Conservation (phyloP, 2,888 invertebrate genomes). For the Stegana nigrithorax region DNA sequence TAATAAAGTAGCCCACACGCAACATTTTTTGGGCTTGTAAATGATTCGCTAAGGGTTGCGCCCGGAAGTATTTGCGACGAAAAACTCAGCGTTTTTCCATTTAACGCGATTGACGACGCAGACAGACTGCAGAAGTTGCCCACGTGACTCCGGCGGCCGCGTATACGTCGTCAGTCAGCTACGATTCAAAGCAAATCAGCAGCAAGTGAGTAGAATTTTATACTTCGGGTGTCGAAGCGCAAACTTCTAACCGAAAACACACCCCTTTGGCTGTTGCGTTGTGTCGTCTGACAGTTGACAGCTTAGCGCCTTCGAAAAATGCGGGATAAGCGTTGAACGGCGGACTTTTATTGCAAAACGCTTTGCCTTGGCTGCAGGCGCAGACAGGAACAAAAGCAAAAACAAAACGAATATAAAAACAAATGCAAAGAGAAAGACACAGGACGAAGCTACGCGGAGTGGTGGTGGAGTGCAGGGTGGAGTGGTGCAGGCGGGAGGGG, state of each 20-base stretch:
- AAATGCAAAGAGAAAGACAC: no score
- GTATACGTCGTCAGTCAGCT: background rate
- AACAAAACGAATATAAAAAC: no score
- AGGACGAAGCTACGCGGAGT: no score
- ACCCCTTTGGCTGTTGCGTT: slow-evolving; percentile 8
- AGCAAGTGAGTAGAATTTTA: slow-evolving; percentile 31
- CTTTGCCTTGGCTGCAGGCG: background rate
- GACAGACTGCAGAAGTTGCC: background rate
- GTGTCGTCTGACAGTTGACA: slow-evolving; percentile 50
- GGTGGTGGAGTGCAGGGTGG: no score
- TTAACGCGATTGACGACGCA: slow-evolving; percentile 36
- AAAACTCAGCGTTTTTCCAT: slow-evolving; percentile 33
- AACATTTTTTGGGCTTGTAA: slow-evolving; percentile 27
- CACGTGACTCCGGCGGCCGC: background rate
- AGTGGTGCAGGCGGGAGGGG: background rate
- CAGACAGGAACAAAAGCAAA: no score
- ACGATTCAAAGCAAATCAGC: background rate
- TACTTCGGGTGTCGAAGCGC: slow-evolving; percentile 5
- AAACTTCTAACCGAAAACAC: slow-evolving; percentile 4
- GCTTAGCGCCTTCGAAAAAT: slow-evolving; percentile 49
- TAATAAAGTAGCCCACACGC: slow-evolving; percentile 56
- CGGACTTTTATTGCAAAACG: slow-evolving; percentile 7
- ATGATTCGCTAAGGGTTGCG: slow-evolving; percentile 2
- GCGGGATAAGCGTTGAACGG: slow-evolving; percentile 31
- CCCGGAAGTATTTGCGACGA: slow-evolving; percentile 34